These are phyloP conservation scores for Lepisosteus osseus DNA, from an alignment of 2,113 vertebrate species.

Conservation along the genomic window DNA sequence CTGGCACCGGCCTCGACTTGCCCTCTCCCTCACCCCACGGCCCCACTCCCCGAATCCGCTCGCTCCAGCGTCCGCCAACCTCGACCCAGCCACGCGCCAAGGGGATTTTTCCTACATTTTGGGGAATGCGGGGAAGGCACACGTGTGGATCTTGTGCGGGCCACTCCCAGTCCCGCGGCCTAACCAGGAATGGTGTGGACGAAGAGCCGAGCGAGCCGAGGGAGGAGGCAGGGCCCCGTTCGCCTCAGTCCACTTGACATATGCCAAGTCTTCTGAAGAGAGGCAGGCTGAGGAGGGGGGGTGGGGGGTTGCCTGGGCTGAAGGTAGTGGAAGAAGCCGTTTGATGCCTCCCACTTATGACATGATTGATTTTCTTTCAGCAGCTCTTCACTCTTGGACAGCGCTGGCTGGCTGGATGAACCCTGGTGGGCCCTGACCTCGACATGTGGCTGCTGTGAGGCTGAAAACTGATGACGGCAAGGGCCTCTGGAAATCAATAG, in stretches of 20 bases:
- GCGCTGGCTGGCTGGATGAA: conserved; percentile 70
- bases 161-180: too few species aligned
- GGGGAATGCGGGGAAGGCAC: too few species aligned
- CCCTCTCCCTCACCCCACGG: neutral
- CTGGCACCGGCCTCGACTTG: neutral
- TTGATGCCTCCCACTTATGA: conserved; percentile 87
- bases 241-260: conserved; percentile 74
- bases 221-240: conserved; percentile 47
- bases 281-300: conserved; percentile 73
- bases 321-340: conserved; percentile 50
- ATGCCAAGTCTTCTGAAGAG: conserved; percentile 72
- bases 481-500: conserved; percentile 82
- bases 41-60: too few species aligned
- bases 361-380: conserved; percentile 92
- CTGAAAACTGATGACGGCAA: conserved; percentile 84
- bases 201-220: neutral
- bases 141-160: too few species aligned
- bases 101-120: too few species aligned
- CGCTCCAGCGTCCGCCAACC: too few species aligned
- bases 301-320: conserved; percentile 30
- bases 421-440: conserved; percentile 73
- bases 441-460: conserved; percentile 76
- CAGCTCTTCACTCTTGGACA: conserved; percentile 79
- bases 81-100: too few species aligned
- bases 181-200: too few species aligned